Conservation (phyloP, 2,113 vertebrate genomes). For the Ochotona curzoniae region DNA sequence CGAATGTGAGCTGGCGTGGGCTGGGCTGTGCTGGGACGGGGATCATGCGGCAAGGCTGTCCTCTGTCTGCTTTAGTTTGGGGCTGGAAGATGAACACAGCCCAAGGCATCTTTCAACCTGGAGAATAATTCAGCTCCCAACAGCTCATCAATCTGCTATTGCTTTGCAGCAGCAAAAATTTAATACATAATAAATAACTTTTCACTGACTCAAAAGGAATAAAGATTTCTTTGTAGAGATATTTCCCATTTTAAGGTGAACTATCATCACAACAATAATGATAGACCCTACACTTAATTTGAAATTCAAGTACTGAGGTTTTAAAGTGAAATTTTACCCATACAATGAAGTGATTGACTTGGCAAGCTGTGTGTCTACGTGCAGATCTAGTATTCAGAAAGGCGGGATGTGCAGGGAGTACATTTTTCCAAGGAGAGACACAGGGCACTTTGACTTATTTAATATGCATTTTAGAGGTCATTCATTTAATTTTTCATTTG, state of each 20-base stretch:
- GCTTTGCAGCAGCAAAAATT: conserved; percentile 54
- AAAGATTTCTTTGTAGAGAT: conserved; percentile 54
- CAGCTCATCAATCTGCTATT: conserved; percentile 63
- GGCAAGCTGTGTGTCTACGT: neutral
- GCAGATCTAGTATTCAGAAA: neutral
- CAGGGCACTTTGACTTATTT: neutral
- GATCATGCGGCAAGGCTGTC: neutral
- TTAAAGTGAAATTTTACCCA: conserved; percentile 5
- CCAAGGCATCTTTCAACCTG: conserved; percentile 45
- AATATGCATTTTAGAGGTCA: neutral
- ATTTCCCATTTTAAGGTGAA: conserved; percentile 40
- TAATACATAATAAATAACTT: conserved; percentile 68
- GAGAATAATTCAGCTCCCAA: conserved; percentile 27
- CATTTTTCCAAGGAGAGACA: neutral
- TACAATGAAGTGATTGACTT: conserved; percentile 12
- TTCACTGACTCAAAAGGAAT: conserved; percentile 30
- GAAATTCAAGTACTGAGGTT: conserved; percentile 33
- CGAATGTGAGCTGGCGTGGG: accelerated
- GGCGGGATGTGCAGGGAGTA: neutral
- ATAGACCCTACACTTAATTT: conserved; percentile 58
- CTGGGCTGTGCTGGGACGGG: too few relatives aligned
- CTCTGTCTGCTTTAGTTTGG: neutral
- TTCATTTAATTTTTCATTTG: too few relatives aligned
- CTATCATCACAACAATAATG: neutral
- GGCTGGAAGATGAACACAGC: neutral